A percentile compares a stretch with the other conserved stretches of the same genome.
These are phyloP conservation scores for Nebria brevicollis DNA, from an alignment of 2,888 invertebrate genomes.

Conservation along the genomic window DNA sequence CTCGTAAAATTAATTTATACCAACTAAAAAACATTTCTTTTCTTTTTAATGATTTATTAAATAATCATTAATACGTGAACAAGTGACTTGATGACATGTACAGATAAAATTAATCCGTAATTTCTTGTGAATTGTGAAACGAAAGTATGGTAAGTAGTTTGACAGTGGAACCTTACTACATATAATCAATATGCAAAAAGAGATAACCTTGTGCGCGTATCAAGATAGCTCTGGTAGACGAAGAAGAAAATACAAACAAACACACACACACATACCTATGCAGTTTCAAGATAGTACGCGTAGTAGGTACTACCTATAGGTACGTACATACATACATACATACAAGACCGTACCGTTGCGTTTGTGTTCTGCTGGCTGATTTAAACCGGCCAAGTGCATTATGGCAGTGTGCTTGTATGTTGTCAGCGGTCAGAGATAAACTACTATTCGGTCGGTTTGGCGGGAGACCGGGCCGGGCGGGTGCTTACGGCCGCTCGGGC, in stretches of 20 bases:
- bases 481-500: neutral
- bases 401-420: slow-evolving; percentile 23
- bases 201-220: slow-evolving; percentile 1
- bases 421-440: slow-evolving; percentile 19
- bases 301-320: neutral
- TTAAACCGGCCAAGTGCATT: slow-evolving; percentile 20
- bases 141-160: neutral
- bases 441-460: neutral
- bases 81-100: neutral
- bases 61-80: neutral
- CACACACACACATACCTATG: neutral
- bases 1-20: neutral
- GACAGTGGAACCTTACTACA: neutral
- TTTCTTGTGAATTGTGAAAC: neutral
- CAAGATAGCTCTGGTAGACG: neutral
- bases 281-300: neutral
- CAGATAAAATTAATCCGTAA: neutral
- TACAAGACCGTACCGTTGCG: neutral
- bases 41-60: neutral
- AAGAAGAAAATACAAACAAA: neutral
- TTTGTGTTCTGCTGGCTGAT: slow-evolving; percentile 6
- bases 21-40: neutral
- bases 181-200: neutral
- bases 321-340: neutral
- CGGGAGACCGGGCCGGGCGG: too few species aligned